Base-by-base conservation (phyloP, 2,113 vertebrate genomes). In the Gymnarchus niloticus region DNA sequence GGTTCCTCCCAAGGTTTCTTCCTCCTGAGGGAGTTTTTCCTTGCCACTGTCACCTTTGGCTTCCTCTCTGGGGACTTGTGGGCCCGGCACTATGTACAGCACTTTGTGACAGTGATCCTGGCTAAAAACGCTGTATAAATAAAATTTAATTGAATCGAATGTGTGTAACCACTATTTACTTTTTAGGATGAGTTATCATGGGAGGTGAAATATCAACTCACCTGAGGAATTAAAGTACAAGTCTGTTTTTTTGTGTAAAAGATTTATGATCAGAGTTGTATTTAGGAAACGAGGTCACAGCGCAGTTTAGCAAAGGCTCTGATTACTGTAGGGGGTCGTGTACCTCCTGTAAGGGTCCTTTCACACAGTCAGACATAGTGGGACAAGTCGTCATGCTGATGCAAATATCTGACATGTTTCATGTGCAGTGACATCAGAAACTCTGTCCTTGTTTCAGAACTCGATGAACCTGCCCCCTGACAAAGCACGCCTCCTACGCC, bases 381-480 rank as follows among this genome's bases (percentile, higher is more conserved):
- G n/a, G n/a, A n/a, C n/a, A n/a, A n/a, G n/a, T n/a, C n/a, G n/a
- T n/a, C n/a, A n/a, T n/a, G n/a, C n/a, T n/a, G n/a, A n/a, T n/a
- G n/a, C n/a, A n/a, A n/a, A n/a, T n/a, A n/a, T n/a, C n/a, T n/a
- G n/a, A n/a, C n/a, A n/a, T n/a, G n/a, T n/a, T n/a, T n/a, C n/a
- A n/a, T n/a, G n/a, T n/a, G n/a, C n/a, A 12, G 6, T 1, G 8
- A 37, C 33, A 41, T 69, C 33, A 19, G 19, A 17, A 73, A 28
- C 65, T 19, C 33, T 73, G 65, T 41, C 65, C 33, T 2, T 91
- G 88, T 91, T 2, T 0, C 94, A 99, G 98, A 99, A 97, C 90
- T 97, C 97, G 0, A 99, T 99, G 98, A 99, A 99, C 93, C 93
- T 99, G 90, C 98, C 98, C 3, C 98, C 98, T 7, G 98, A 99